These are phyloP conservation scores for Coelogynopora nodosa DNA, from an alignment of 2,888 invertebrate species.

Conservation along the genomic window DNA sequence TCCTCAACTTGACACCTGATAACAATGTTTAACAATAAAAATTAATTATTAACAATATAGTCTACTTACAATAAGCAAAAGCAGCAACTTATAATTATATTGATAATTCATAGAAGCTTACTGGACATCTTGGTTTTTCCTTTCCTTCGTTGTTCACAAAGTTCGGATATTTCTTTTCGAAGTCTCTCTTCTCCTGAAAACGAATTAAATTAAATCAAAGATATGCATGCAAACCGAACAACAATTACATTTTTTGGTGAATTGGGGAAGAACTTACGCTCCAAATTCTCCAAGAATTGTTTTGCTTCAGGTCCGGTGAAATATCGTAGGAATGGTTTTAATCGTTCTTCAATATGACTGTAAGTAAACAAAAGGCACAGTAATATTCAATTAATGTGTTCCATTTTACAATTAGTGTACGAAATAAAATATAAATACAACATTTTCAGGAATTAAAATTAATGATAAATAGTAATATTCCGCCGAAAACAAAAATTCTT, in stretches of 20 bases:
- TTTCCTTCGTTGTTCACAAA: neutral
- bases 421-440: too few species aligned
- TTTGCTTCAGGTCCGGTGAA: neutral
- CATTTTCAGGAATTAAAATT: too few species aligned
- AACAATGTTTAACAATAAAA: too few species aligned
- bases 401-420: too few species aligned
- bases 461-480: too few species aligned
- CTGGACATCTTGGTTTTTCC: neutral
- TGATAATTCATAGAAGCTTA: too few species aligned
- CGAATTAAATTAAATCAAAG: neutral
- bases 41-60: neutral
- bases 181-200: neutral
- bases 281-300: neutral
- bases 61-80: neutral
- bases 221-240: neutral
- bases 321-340: conserved; percentile 23
- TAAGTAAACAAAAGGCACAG: too few species aligned
- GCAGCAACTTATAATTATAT: too few species aligned
- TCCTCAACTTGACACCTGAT: neutral
- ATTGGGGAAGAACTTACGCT: neutral
- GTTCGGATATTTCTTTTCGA: neutral
- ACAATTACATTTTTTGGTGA: too few species aligned
- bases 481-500: too few species aligned
- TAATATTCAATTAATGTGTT: too few species aligned
- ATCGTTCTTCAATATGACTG: neutral